Base-by-base conservation (phyloP, 2,113 vertebrate species). In the Gymnarchus niloticus region DNA sequence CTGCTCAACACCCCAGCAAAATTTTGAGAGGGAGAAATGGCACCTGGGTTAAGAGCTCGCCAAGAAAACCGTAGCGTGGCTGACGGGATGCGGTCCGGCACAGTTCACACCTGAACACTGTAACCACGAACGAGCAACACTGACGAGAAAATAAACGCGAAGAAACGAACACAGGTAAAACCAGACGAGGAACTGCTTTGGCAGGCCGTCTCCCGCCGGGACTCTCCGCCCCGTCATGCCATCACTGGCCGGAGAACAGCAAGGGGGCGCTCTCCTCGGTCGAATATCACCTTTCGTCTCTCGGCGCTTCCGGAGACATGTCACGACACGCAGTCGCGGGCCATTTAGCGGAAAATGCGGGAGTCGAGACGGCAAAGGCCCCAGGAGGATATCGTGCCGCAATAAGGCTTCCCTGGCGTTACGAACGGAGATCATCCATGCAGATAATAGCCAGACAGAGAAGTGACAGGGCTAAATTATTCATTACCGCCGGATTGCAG, bases 401-500 rank as follows among this genome's bases (percentile, higher is more conserved):
- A 49, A 69, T 48, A 61, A 84, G 44, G 48, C 46, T 49, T 69
- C 56, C 83, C 59, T 37, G 56, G 69, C 48, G 56, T 65, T 69
- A 69, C 69, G 51, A 65, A 84, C 44, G 25, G 33, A 51, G 83
- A 84, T 84, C 59, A 28, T 52, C 49, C 49, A 46, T 69, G 57
- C 44, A 56, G 84, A 85, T 76, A 73, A 84, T 65, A 51, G 59
- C 49, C 41, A 81, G 78, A 81, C n/a, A 51, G 83, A 46, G 54
- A 65, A 85, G 56, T 54, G 65, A 37, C 65, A 52, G 83, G 8
- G 46, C 25, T 85, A 51, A 85, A 85, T 76, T 41, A 85, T 85
- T 85, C 61, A 76, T 76, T 1, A 37, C 61, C 17, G 57, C 28
- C 14, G 51, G 10, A 82, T 82, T 56, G 78, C 48, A 52, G 78